Evolutionary conservation across 1,140 invertebrate genomes (phyloP).

Genomic region (Drosophila sulfurigaster): DNA sequence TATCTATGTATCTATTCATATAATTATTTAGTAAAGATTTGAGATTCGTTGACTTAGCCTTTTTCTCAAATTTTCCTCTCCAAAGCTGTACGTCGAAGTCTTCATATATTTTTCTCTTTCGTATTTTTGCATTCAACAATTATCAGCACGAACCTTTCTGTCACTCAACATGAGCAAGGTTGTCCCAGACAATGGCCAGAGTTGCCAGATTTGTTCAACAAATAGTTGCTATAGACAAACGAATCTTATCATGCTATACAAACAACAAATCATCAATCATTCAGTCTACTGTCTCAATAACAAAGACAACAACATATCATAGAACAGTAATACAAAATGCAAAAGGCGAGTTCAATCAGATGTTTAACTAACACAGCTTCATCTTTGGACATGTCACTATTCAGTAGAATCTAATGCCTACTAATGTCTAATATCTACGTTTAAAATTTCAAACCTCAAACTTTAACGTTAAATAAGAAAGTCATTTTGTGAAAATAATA

Average conservation of each 20-base stretch:
- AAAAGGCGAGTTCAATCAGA: conserved; percentile 65
- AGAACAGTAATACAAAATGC: conserved; percentile 21
- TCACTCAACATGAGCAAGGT: conserved; percentile 62
- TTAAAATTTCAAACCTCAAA: too few species aligned
- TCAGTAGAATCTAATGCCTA: background rate
- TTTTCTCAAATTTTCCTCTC: conserved; percentile 4
- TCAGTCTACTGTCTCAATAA: conserved; percentile 40
- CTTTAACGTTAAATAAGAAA: too few species aligned
- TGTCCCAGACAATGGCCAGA: conserved; percentile 66
- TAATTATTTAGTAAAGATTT: conserved; percentile 32
- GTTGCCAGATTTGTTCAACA: conserved; percentile 44
- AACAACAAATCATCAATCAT: conserved; percentile 78
- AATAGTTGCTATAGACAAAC: conserved; percentile 31
- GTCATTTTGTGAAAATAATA: too few species aligned
- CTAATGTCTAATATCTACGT: background rate
- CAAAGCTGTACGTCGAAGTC: background rate
- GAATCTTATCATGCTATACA: conserved; percentile 61
- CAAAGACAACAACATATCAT: conserved; percentile 20
- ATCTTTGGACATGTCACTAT: conserved; percentile 36
- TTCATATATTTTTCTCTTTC: conserved; percentile 7
- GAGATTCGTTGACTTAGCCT: conserved; percentile 10
- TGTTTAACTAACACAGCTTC: conserved; percentile 74
- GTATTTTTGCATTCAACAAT: conserved; percentile 64
- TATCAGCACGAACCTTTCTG: conserved; percentile 73
- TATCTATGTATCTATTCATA: conserved; percentile 4